Base-by-base conservation (phyloP, 2,888 invertebrate species). In the Hipparchia semele region DNA sequence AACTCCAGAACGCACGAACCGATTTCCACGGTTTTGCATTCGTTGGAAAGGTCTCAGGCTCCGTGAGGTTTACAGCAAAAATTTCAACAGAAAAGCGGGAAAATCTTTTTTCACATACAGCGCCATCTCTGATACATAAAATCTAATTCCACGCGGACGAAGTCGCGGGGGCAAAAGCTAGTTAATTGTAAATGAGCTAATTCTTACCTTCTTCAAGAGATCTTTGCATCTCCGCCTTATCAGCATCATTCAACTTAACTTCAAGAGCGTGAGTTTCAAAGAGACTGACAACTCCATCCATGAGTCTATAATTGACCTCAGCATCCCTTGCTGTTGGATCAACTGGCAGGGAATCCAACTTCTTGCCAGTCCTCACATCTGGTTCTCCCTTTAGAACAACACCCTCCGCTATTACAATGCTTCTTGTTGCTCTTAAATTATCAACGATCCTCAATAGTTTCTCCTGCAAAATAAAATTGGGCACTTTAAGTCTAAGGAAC, bases 181-280 rank as follows among this genome's bases (percentile, higher is more conserved):
- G n/a, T n/a, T n/a, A n/a, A 23, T 23, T 23, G 23, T 23, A 39
- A 33, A 60, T 10, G 1, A 23, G 8, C 6, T 7, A 10, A 2
- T 1, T 1, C 23, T 91, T 94, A 97, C 97, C 97, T 96, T 97
- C 97, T 84, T 97, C 97, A 67, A 97, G 92, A n/a, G 97, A 96
- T 79, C 96, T 95, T 84, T 96, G 96, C 86, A 97, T 94, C 81
- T 96, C 96, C 79, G 96, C 95, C 79, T 96, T 95, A 61, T 96
- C 95, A 68, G 95, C 95, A 76, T 95, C 95, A 80, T 97, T 97
- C 81, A 98, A 95, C 88, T 97, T 97, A 82, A 98, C 95, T 84
- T 98, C 97, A 61, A 98, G 92, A 23, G 97, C 96, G 83, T 97
- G 97, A 68, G 96, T 96, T 82, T 96, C 96, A 78, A 97, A 95